Conservation (phyloP, 2,888 invertebrate species). For the Lasius platythorax region DNA sequence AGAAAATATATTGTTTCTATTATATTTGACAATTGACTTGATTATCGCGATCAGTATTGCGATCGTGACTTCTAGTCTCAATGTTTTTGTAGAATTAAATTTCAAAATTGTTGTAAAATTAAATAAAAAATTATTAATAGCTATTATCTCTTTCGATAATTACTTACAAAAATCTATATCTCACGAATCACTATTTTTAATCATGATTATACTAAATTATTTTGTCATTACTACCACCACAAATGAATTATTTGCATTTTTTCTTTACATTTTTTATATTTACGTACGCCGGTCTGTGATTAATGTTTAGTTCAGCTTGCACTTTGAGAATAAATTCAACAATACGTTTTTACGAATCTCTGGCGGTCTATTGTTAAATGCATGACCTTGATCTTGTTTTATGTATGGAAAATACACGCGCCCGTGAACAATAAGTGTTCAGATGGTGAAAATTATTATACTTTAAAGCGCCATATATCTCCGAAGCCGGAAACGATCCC, state of each 20-base stretch:
- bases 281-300: too few relatives aligned
- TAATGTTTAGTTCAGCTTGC: neutral
- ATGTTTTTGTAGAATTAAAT: too few relatives aligned
- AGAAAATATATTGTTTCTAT: too few relatives aligned
- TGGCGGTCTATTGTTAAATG: neutral
- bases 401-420: neutral
- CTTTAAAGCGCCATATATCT: neutral
- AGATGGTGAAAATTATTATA: neutral
- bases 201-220: neutral
- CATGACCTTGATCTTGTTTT: neutral
- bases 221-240: neutral
- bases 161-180: too few relatives aligned
- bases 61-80: too few relatives aligned
- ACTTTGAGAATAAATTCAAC: neutral
- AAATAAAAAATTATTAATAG: too few relatives aligned
- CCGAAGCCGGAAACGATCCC: neutral
- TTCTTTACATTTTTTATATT: neutral
- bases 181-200: neutral
- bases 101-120: too few relatives aligned
- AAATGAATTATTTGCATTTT: neutral
- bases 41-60: too few relatives aligned
- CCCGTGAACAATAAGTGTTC: neutral
- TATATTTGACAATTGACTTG: too few relatives aligned
- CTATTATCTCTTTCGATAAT: too few relatives aligned
- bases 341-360: neutral